Evolutionary conservation across 2,888 invertebrate species (phyloP), one percentile per base, ranked within the genome.

Genomic region (Carpatolechia fugitivella): DNA sequence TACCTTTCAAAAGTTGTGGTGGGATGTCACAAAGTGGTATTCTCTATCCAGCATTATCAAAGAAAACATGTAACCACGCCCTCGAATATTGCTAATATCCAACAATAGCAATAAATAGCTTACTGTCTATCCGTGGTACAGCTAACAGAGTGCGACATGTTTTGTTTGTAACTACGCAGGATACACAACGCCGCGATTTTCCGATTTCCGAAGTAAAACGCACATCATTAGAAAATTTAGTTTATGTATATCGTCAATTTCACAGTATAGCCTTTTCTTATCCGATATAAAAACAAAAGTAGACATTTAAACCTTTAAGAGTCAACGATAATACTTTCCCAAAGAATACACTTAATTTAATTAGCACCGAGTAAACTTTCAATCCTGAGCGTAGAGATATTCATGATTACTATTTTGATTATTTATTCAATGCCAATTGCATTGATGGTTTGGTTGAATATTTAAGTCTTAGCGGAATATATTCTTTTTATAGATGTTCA

Each of bases 141-240:
- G n/a, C n/a, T n/a, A n/a, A n/a, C n/a, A n/a, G n/a, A n/a, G n/a
- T n/a, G n/a, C n/a, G n/a, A n/a, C n/a, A n/a, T n/a, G n/a, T n/a
- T n/a, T n/a, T n/a, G n/a, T n/a, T n/a, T n/a, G n/a, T n/a, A n/a
- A n/a, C n/a, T n/a, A n/a, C n/a, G n/a, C n/a, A n/a, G n/a, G n/a
- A n/a, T n/a, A n/a, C n/a, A n/a, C n/a, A n/a, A n/a, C n/a, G n/a
- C n/a, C n/a, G n/a, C n/a, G n/a, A n/a, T n/a, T n/a, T n/a, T n/a
- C n/a, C n/a, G n/a, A n/a, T n/a, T n/a, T 6, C 35, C 0, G 4
- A 36, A 47, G 47, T 47, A 38, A 47, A 47, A 54, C 46, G n/a
- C 29, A 13, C 14, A 33, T 1, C 14, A 54, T 54, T 86, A 85
- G 77, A 87, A 88, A 86, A 85, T 85, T 84, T 87, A 82, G 85